These are phyloP conservation scores for Pangasius larnaudii DNA, from an alignment of 2,797 vertebrate genomes.

Conservation along the genomic window DNA sequence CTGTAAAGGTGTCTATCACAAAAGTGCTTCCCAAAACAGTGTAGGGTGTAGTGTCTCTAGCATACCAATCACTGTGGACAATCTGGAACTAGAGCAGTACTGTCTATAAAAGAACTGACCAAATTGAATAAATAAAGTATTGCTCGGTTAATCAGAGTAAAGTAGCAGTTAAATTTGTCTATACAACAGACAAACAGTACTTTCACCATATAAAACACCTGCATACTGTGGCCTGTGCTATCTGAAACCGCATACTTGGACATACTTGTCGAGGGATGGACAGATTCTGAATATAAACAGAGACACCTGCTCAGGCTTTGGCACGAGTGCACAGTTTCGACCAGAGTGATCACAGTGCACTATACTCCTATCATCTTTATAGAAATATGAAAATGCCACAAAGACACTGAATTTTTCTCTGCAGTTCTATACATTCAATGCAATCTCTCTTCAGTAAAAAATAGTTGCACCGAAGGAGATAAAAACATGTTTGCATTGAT, in stretches of 20 bases:
- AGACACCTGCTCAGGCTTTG: slow-evolving; percentile 5
- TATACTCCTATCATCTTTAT: background rate
- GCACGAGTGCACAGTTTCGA: background rate
- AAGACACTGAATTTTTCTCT: background rate
- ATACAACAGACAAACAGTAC: slow-evolving; percentile 24
- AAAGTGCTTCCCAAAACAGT: background rate
- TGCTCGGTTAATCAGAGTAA: background rate
- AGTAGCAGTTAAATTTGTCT: background rate
- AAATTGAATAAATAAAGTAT: background rate
- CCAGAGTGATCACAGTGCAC: background rate
- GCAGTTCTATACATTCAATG: background rate
- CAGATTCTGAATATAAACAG: slow-evolving; percentile 35
- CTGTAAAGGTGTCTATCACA: slow-evolving; percentile 6
- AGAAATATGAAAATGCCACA: background rate
- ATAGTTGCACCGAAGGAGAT: background rate
- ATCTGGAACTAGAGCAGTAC: background rate
- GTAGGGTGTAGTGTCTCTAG: too few relatives aligned
- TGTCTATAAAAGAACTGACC: background rate
- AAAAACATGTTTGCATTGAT: background rate
- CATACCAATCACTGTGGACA: background rate
- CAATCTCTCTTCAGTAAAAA: background rate
- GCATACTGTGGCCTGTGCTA: slow-evolving; percentile 18
- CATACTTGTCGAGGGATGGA: slow-evolving; percentile 30
- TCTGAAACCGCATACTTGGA: slow-evolving; percentile 37
- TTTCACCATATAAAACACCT: slow-evolving; percentile 37